Evolutionary conservation across 1,140 invertebrate species (phyloP), one percentile per base, ranked within the genome.

Genomic region (Bradynema listronoti): DNA sequence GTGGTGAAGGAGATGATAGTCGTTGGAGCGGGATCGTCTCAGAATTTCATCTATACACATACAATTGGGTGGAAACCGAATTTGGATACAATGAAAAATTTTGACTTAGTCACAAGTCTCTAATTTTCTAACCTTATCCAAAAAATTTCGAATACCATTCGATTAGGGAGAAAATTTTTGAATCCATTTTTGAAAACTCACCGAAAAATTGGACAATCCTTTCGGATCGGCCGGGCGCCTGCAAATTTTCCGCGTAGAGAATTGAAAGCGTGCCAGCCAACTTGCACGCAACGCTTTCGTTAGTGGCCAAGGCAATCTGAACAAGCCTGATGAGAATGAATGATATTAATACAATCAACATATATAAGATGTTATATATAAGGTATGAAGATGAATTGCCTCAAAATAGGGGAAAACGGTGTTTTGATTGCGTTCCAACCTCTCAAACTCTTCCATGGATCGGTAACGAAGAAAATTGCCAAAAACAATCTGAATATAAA

Each of bases 1-100:
- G 42, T 9, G 6, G 22, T 43, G 22, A 27, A 43, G 22, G 22
- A 27, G 42, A 9, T 43, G 27, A 43, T 4, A 22, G 9, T 9
- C 27, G 47, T 24, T 19, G n/a, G 47, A 2, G 16, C 47, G 4
- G 5, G 47, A 50, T n/a, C 47, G 29, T 50, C n/a, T 50, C 3
- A 50, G 47, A 25, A 50, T 30, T 50, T 50, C 47, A 50, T 32
- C 47, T 50, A n/a, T n/a, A n/a, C n/a, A n/a, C n/a, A n/a, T n/a
- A n/a, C n/a, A n/a, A n/a, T n/a, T n/a, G n/a, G n/a, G n/a, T n/a
- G n/a, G n/a, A n/a, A n/a, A n/a, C n/a, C n/a, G n/a, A n/a, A n/a
- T n/a, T n/a, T n/a, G n/a, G n/a, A n/a, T n/a, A 29, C 16, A 50
- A 19, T 50, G 9, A 9, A 16, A 4, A 32, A 9, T 24, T 50